phyloP scores from a whole-genome alignment of 2,113 vertebrate genomes.

The Dasyprocta punctata region DNA sequence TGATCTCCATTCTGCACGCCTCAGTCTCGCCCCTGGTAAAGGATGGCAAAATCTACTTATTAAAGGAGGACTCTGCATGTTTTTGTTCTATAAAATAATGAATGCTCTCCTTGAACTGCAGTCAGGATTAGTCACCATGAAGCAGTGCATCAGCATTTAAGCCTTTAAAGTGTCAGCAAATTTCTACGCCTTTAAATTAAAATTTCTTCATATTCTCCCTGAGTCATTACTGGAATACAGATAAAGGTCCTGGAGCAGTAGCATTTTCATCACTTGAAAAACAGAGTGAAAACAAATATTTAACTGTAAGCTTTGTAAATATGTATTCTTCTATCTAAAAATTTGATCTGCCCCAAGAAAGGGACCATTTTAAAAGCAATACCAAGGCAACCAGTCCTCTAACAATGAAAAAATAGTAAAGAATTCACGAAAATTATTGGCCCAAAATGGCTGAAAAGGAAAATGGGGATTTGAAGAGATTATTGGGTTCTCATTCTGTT shows the following conservation, averaged over 20 bases:
- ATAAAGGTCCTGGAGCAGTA: background rate
- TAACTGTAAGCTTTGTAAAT: constrained; percentile 16
- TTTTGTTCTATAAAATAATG: background rate
- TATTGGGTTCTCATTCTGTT: background rate
- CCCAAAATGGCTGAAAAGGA: background rate
- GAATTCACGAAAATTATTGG: background rate
- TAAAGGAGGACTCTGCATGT: background rate
- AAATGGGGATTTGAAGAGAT: background rate
- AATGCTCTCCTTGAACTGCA: background rate
- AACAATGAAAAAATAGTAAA: background rate
- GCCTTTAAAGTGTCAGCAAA: background rate
- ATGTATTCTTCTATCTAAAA: background rate
- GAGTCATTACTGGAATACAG: background rate
- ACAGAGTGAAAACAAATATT: background rate
- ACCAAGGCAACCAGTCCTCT: background rate
- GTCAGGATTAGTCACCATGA: background rate
- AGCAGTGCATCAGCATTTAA: constrained; percentile 9
- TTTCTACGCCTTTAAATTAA: background rate
- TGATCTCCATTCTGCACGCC: background rate
- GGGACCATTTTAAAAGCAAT: constrained; percentile 6
- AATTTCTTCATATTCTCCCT: background rate
- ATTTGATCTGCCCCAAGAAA: background rate
- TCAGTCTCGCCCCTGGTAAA: background rate
- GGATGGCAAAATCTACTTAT: background rate
- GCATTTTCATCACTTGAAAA: constrained; percentile 49